These are phyloP conservation scores for Adelosebastes latens DNA, from an alignment of 2,797 vertebrate genomes.

Conservation along the genomic window DNA sequence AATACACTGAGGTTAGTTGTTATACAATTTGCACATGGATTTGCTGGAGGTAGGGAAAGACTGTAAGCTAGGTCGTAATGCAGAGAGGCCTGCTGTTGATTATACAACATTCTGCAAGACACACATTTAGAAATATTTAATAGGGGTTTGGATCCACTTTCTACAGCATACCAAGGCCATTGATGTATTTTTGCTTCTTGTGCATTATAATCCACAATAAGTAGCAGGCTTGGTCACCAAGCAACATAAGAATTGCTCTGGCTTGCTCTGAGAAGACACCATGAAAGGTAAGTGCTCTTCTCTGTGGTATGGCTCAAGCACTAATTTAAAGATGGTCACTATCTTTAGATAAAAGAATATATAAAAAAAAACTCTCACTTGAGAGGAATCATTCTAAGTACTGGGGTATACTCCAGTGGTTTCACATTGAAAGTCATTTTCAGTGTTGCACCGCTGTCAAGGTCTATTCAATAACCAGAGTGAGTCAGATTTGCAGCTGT, in stretches of 20 bases:
- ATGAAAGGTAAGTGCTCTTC: slow-evolving; percentile 62
- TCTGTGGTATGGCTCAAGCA: slow-evolving; percentile 62
- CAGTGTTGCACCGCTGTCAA: slow-evolving; percentile 29
- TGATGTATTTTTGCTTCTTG: slow-evolving; percentile 11
- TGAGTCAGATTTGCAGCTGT: slow-evolving; percentile 21
- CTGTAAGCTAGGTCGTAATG: slow-evolving; percentile 18
- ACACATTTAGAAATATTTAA: slow-evolving; percentile 16
- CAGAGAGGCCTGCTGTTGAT: slow-evolving; percentile 17
- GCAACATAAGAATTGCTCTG: slow-evolving; percentile 50
- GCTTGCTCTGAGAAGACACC: slow-evolving; percentile 49
- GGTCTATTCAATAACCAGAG: slow-evolving; percentile 37
- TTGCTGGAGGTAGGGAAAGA: slow-evolving; percentile 60
- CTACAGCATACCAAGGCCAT: slow-evolving; percentile 4
- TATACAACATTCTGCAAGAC: background rate
- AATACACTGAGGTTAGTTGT: slow-evolving; percentile 88
- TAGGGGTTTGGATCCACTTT: slow-evolving; percentile 3
- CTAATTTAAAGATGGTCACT: slow-evolving; percentile 66
- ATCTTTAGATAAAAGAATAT: slow-evolving; percentile 60
- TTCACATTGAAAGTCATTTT: slow-evolving; percentile 45
- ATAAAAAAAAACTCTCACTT: slow-evolving; percentile 41
- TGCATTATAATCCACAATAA: slow-evolving; percentile 32
- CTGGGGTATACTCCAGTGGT: slow-evolving; percentile 21
- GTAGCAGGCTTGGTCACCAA: slow-evolving; percentile 30
- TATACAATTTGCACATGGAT: slow-evolving; percentile 83
- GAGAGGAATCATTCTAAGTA: slow-evolving; percentile 42